phyloP scores from a whole-genome alignment of 2,888 invertebrate species.

The Phalera bucephala region DNA sequence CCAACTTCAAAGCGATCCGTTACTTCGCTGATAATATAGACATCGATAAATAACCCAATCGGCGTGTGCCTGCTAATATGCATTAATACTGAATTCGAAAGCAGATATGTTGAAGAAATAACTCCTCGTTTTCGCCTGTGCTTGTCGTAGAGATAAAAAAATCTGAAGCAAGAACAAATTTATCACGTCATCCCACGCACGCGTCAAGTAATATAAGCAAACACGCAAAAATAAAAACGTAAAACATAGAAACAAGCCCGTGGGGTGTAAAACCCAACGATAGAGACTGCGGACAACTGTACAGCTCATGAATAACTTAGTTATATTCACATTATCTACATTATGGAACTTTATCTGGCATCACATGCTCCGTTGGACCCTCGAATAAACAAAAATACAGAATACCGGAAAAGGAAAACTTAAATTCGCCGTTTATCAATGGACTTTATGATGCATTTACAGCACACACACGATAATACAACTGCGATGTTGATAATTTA shows the following conservation, averaged over 20 bases:
- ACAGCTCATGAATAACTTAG: conserved; percentile 77
- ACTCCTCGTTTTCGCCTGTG: conserved; percentile 67
- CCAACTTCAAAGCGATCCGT: conserved; percentile 42
- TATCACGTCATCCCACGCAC: conserved; percentile 78
- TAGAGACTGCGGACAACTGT: conserved; percentile 66
- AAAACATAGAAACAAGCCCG: conserved; percentile 62
- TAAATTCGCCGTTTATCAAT: conserved; percentile 63
- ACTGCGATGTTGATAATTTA: conserved; percentile 19
- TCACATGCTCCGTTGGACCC: conserved; percentile 67
- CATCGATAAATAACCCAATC: conserved; percentile 38
- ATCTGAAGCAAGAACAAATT: conserved; percentile 72
- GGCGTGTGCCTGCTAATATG: conserved; percentile 43
- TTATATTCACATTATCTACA: conserved; percentile 83
- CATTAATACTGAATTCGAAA: conserved; percentile 52
- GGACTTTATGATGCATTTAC: conserved; percentile 32
- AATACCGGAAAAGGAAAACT: conserved; percentile 46
- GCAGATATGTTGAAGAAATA: conserved; percentile 59
- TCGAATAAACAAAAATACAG: conserved; percentile 50
- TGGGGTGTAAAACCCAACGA: conserved; percentile 81
- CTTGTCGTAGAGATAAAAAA: conserved; percentile 65
- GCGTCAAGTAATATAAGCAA: conserved; percentile 69
- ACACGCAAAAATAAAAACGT: conserved; percentile 66
- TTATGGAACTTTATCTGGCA: conserved; percentile 78
- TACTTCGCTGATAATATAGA: conserved; percentile 31
- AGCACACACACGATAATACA: conserved; percentile 25